These are phyloP conservation scores for Schizaphis graminum DNA, from an alignment of 2,888 invertebrate species.

Conservation along the genomic window DNA sequence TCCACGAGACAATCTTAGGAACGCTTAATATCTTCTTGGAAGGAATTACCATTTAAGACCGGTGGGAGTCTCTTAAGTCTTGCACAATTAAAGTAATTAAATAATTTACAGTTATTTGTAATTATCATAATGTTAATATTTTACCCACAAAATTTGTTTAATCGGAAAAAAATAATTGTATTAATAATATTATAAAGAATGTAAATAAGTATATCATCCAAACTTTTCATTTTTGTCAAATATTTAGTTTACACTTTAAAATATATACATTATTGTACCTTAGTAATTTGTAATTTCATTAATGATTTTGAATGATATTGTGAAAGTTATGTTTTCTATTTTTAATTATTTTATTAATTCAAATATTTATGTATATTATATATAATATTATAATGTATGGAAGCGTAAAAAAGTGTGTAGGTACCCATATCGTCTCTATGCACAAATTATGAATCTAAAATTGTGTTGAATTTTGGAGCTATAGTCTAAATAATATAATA, in stretches of 20 bases:
- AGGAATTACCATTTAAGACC: slow-evolving; percentile 40
- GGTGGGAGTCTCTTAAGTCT: slow-evolving; percentile 5
- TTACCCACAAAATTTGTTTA: background rate
- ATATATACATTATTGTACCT: background rate
- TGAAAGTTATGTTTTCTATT: background rate
- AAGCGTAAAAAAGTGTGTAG: background rate
- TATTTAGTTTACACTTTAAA: background rate
- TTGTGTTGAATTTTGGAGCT: background rate
- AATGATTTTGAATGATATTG: background rate
- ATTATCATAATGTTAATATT: slow-evolving; percentile 10
- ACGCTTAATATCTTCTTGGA: slow-evolving; percentile 26
- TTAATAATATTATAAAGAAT: background rate
- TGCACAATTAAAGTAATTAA: slow-evolving; percentile 37
- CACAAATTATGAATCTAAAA: background rate
- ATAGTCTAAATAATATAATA: background rate
- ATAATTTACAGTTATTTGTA: slow-evolving; percentile 47
- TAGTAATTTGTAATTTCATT: background rate
- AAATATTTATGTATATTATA: background rate
- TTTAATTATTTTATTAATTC: background rate
- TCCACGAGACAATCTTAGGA: background rate
- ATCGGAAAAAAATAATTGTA: background rate
- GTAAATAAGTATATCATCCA: background rate
- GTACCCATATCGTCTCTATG: background rate
- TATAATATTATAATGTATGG: fast-evolving
- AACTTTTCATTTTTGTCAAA: background rate